phyloP scores from a whole-genome alignment of 2,888 invertebrate species.

The Nineta flava region DNA sequence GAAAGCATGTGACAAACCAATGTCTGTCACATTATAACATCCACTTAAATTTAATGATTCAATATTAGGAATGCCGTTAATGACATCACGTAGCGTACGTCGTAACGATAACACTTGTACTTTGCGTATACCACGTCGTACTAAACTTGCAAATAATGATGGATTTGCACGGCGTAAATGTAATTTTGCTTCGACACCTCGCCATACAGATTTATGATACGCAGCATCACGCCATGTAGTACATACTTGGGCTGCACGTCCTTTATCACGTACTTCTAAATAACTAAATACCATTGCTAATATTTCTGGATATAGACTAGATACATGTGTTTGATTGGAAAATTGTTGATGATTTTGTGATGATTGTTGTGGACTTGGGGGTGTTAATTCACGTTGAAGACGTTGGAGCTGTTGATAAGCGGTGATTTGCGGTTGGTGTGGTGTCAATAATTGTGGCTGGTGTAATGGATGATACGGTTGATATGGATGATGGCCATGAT shows the following conservation, averaged over 20 bases:
- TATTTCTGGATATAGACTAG: constrained; percentile 81
- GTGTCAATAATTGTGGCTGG: constrained; percentile 33
- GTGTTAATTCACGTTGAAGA: constrained; percentile 25
- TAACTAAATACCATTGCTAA: constrained; percentile 83
- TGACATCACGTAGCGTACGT: constrained; percentile 68
- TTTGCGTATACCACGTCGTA: constrained; percentile 71
- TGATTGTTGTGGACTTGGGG: constrained; percentile 20
- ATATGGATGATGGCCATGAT: constrained; percentile 30
- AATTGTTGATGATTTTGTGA: constrained; percentile 24
- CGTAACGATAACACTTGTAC: constrained; percentile 79
- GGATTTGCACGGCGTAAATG: constrained; percentile 73
- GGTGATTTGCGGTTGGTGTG: constrained; percentile 43
- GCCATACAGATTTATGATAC: constrained; percentile 86
- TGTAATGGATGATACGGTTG: constrained; percentile 29
- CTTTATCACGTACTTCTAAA: constrained; percentile 75
- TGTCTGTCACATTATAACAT: constrained; percentile 84
- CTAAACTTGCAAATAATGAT: constrained; percentile 70
- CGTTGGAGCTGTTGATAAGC: constrained; percentile 16
- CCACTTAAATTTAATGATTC: constrained; percentile 82
- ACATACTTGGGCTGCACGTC: constrained; percentile 81
- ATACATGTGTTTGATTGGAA: constrained; percentile 56
- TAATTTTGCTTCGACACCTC: constrained; percentile 80
- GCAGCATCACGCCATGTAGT: constrained; percentile 82
- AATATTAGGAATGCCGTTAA: constrained; percentile 69
- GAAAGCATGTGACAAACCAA: constrained; percentile 69